These are phyloP conservation scores for Ridgeia piscesae DNA, from an alignment of 1,140 invertebrate species.

Conservation along the genomic window DNA sequence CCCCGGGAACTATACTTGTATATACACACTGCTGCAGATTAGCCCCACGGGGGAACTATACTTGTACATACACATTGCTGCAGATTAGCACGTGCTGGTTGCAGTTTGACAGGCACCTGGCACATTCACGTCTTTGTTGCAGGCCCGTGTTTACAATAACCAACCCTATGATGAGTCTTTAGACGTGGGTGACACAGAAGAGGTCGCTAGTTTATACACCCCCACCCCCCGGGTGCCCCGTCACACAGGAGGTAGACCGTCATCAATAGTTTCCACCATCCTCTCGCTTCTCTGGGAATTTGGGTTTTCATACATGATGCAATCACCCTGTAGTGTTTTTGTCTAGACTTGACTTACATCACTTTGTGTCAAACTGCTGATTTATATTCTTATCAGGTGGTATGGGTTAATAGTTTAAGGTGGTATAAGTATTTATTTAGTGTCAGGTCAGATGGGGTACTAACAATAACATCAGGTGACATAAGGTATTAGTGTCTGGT, in stretches of 20 bases:
- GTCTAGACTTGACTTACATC: no score
- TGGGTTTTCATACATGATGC: no score
- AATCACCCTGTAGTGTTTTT: no score
- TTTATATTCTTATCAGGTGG: background rate
- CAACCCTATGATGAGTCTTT: constrained; percentile 56
- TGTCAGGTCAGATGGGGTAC: no score
- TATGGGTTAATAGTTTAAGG: background rate
- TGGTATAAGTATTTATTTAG: background rate
- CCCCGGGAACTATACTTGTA: background rate
- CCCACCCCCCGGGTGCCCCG: constrained; percentile 31
- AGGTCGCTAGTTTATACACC: constrained; percentile 54
- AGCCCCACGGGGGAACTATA: no score
- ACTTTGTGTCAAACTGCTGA: no score
- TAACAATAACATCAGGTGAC: background rate
- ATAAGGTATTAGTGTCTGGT: background rate
- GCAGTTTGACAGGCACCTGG: background rate
- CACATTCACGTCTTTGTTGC: background rate
- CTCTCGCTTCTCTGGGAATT: background rate
- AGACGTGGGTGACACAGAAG: constrained; percentile 54
- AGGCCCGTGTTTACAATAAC: constrained; percentile 25
- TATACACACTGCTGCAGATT: no score
- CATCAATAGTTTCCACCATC: background rate
- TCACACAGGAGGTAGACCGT: constrained; percentile 9
- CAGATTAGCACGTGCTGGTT: background rate
- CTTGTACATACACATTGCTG: background rate